These are phyloP conservation scores for Bucorvus abyssinicus DNA, from an alignment of 2,797 vertebrate species.

Conservation along the genomic window DNA sequence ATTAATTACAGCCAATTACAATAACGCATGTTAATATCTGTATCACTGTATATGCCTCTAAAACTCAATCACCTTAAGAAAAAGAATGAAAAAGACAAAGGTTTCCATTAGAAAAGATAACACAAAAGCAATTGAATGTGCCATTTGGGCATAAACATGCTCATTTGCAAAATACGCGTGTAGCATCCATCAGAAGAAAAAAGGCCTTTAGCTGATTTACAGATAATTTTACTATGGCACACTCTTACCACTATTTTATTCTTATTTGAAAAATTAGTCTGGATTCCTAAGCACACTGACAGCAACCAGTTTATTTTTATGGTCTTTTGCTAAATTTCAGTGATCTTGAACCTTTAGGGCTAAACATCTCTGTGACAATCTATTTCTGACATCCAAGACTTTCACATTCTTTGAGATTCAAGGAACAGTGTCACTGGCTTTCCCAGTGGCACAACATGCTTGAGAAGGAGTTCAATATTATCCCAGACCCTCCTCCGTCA, in stretches of 20 bases:
- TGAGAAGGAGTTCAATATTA: slow-evolving; percentile 29
- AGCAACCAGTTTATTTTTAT: slow-evolving; percentile 37
- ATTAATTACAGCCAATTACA: slow-evolving; percentile 27
- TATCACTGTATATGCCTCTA: background rate
- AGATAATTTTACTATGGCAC: slow-evolving; percentile 43
- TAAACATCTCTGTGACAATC: slow-evolving; percentile 29
- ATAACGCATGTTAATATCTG: background rate
- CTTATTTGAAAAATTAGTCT: slow-evolving; percentile 48
- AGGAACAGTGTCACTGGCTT: background rate
- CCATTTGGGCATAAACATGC: background rate
- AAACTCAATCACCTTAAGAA: background rate
- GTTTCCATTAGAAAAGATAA: background rate
- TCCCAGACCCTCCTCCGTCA: background rate
- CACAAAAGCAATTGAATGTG: background rate
- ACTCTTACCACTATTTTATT: slow-evolving; percentile 29
- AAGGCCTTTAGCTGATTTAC: slow-evolving; percentile 31
- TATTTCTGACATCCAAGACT: slow-evolving; percentile 29
- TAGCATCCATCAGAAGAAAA: background rate
- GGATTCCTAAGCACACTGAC: background rate
- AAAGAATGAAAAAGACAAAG: background rate
- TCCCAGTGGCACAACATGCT: background rate
- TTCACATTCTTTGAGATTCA: background rate
- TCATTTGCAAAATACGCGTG: background rate
- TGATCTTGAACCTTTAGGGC: slow-evolving; percentile 27
- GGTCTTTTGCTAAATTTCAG: slow-evolving; percentile 25